Conservation (phyloP, 2,888 invertebrate genomes). For the Xestia sexstrigata region DNA sequence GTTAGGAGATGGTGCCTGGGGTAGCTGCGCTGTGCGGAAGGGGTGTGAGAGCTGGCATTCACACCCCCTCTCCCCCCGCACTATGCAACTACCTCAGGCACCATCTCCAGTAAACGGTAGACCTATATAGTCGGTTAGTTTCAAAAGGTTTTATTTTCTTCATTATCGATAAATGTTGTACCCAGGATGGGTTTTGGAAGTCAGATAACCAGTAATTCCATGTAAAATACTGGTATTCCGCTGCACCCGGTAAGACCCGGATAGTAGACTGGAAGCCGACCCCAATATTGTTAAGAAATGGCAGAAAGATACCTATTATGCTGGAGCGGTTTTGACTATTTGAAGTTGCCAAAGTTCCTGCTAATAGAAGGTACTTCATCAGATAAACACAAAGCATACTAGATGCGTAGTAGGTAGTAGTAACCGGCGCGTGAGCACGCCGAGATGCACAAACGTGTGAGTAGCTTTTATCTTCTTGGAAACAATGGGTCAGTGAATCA, state of each 20-base stretch:
- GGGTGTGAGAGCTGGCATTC: not conserved
- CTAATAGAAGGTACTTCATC: no score
- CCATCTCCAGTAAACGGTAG: not conserved
- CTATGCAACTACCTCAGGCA: no score
- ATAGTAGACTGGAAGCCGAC: not conserved
- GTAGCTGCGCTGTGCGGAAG: not conserved
- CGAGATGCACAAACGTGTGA: not conserved
- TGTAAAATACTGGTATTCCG: not conserved
- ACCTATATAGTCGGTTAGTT: not conserved
- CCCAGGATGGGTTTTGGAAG: no score
- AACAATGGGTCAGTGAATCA: conserved; percentile 9
- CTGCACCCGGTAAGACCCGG: not conserved
- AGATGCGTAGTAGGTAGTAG: no score
- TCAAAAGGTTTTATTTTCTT: not conserved
- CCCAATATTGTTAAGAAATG: no score
- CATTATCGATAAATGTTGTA: no score
- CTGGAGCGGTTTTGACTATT: no score
- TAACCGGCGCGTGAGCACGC: no score
- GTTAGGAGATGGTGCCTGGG: conserved; percentile 14
- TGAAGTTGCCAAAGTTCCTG: no score
- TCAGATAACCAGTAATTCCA: not conserved
- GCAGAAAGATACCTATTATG: no score
- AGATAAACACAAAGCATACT: no score
- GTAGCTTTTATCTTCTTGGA: not conserved
- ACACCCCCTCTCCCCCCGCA: no score